A percentile compares a stretch with the other conserved stretches of the same genome.
These are phyloP conservation scores for Okamejei kenojei DNA, from an alignment of 2,797 vertebrate genomes.

Conservation along the genomic window DNA sequence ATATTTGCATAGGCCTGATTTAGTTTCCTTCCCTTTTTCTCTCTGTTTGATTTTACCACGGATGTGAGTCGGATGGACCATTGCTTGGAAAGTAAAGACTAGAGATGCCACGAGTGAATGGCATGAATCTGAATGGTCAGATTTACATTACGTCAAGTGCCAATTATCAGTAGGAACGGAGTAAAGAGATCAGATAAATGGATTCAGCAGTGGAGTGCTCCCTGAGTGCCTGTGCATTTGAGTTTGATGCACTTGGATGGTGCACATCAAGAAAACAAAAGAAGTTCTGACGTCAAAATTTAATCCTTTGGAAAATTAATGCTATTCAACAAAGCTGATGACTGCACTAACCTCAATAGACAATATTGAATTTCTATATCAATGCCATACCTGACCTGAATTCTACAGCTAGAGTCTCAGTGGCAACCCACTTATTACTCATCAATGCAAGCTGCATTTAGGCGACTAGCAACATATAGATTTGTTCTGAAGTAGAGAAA, in stretches of 20 bases:
- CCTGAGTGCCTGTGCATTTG: not conserved
- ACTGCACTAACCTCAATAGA: not conserved
- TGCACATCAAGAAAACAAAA: conserved; percentile 26
- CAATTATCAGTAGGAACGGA: not conserved
- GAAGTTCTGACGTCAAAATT: not conserved
- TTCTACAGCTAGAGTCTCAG: not conserved
- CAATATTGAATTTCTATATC: not conserved
- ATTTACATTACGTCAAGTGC: not conserved
- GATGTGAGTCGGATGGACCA: not conserved
- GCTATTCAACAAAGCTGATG: not conserved
- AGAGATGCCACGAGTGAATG: too few relatives aligned
- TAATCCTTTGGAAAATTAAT: not conserved
- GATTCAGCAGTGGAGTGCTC: not conserved
- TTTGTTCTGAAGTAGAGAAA: not conserved
- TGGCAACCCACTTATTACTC: not conserved
- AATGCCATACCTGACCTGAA: too few relatives aligned
- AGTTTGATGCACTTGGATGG: conserved; percentile 30
- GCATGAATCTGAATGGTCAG: not conserved
- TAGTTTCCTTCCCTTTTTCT: not conserved
- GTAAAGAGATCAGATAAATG: conserved; percentile 16
- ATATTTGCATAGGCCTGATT: not conserved
- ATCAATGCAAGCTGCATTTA: not conserved
- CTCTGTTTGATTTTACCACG: not conserved
- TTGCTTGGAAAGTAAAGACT: not conserved
- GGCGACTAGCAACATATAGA: not conserved